These are phyloP conservation scores for Alcis repandata DNA, from an alignment of 2,888 invertebrate genomes.

Conservation along the genomic window DNA sequence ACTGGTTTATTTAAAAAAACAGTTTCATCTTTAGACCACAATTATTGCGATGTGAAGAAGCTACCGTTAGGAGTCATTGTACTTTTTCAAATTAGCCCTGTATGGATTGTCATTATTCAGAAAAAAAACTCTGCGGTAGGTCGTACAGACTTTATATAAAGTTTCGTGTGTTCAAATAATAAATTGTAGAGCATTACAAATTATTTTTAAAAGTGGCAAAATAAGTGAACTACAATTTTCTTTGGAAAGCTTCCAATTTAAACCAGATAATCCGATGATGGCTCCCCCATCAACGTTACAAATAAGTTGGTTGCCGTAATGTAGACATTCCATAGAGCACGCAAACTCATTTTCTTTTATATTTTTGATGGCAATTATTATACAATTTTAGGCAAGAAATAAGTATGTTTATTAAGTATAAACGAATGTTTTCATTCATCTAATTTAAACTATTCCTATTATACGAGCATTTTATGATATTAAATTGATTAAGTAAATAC, in stretches of 20 bases:
- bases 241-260: neutral
- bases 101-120: too few species aligned
- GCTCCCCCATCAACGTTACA: neutral
- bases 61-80: too few species aligned
- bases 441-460: too few species aligned
- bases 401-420: too few species aligned
- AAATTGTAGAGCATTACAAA: neutral
- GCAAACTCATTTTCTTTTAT: neutral
- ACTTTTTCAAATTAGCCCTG: too few species aligned
- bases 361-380: neutral
- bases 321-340: constrained; percentile 7
- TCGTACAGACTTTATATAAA: neutral
- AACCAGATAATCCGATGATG: neutral
- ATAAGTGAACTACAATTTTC: neutral
- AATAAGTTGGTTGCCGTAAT: neutral
- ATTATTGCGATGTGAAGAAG: too few species aligned
- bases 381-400: neutral
- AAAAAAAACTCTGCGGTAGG: neutral
- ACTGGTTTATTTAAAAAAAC: too few species aligned
- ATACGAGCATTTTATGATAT: too few species aligned
- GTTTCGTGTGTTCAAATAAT: neutral
- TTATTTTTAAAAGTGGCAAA: neutral
- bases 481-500: too few species aligned
- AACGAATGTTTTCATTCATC: too few species aligned
- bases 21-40: too few species aligned